phyloP scores from a whole-genome alignment of 1,140 invertebrate species.

The Hypsibius dujardini region DNA sequence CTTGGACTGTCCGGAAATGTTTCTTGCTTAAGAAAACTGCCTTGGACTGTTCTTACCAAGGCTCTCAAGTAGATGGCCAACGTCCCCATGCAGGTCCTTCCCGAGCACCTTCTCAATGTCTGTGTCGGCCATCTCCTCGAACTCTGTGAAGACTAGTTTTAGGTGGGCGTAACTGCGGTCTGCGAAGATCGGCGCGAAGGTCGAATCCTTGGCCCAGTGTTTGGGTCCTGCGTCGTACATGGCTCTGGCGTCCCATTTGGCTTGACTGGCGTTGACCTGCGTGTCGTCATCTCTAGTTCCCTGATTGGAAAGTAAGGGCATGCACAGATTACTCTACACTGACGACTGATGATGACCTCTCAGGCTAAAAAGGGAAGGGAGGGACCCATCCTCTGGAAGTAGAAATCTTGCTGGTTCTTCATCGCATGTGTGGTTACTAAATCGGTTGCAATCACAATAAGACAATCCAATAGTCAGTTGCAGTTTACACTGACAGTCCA shows the following conservation, averaged over 20 bases:
- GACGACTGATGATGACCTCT: no score
- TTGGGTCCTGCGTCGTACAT: slow-evolving; percentile 8
- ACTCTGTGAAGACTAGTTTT: slow-evolving; percentile 28
- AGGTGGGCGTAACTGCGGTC: slow-evolving; percentile 33
- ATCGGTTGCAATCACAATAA: no score
- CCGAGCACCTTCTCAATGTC: slow-evolving; percentile 33
- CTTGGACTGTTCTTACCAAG: slow-evolving; percentile 27
- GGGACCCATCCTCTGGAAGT: no score
- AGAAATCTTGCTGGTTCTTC: no score
- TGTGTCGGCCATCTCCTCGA: slow-evolving; percentile 31
- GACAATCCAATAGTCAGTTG: no score
- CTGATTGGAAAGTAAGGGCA: not conserved
- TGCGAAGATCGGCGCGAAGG: slow-evolving; percentile 57
- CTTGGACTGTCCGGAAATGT: no score
- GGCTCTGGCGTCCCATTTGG: not conserved
- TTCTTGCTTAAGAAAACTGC: no score
- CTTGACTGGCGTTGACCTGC: not conserved
- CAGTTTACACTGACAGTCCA: no score
- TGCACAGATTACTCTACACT: no score
- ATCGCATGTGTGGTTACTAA: no score
- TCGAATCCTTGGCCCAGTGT: slow-evolving; percentile 49
- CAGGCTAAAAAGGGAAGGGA: no score
- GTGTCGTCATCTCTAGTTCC: not conserved
- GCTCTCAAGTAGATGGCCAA: slow-evolving; percentile 30
- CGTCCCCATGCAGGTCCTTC: slow-evolving; percentile 34